These are phyloP conservation scores for Bimastos eiseni DNA, from an alignment of 2,888 invertebrate species.

Conservation along the genomic window DNA sequence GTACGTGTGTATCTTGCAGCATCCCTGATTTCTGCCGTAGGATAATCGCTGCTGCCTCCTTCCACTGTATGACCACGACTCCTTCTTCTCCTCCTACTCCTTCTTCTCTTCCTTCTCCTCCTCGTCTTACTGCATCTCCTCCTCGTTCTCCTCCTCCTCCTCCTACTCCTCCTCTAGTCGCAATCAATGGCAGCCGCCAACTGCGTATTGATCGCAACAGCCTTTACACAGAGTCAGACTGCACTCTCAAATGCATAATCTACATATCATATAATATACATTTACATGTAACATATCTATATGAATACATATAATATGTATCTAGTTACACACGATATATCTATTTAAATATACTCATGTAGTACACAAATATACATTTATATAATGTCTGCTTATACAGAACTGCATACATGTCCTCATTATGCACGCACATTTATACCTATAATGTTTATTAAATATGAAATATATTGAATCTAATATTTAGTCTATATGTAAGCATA, in stretches of 20 bases:
- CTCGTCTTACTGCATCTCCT: neutral
- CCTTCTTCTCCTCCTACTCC: neutral
- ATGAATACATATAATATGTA: neutral
- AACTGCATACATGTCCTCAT: neutral
- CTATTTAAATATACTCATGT: neutral
- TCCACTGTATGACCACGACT: neutral
- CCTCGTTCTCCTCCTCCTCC: neutral
- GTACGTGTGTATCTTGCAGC: neutral
- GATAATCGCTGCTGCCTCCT: neutral
- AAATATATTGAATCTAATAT: neutral
- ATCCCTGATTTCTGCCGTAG: neutral
- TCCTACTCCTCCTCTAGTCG: neutral
- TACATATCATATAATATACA: slow-evolving; percentile 1
- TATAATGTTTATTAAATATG: neutral
- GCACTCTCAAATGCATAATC: neutral
- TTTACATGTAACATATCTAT: neutral
- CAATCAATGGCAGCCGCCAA: slow-evolving; percentile 22
- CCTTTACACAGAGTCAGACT: neutral
- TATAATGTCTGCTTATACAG: neutral
- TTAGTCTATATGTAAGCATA: neutral
- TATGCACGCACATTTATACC: neutral
- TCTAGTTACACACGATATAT: neutral
- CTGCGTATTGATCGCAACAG: slow-evolving; percentile 18
- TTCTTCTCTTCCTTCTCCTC: neutral
- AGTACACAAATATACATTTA: neutral